Conservation (phyloP, 2,113 vertebrate genomes). For the Mustela lutreola region DNA sequence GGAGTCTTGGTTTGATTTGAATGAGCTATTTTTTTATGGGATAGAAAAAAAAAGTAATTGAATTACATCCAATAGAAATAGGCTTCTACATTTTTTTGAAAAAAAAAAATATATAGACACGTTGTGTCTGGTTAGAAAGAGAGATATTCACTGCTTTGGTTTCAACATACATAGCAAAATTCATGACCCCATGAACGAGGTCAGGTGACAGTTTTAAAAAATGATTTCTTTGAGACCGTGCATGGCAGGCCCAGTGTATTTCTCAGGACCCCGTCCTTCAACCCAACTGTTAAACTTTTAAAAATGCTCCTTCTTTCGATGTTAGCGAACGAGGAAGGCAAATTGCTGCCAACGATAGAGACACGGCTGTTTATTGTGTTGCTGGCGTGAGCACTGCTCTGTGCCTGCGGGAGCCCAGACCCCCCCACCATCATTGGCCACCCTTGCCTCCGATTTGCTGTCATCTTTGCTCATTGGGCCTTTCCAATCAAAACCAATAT, state of each 20-base stretch:
- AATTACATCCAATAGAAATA: constrained; percentile 80
- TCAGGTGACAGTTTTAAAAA: neutral
- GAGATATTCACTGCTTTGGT: neutral
- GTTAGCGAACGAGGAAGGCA: neutral
- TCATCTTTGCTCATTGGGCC: neutral
- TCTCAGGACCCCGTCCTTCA: neutral
- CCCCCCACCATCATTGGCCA: neutral
- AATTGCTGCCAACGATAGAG: accelerated
- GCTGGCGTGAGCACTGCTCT: accelerated
- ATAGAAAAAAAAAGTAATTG: constrained; percentile 75
- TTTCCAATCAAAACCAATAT: neutral
- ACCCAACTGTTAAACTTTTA: neutral
- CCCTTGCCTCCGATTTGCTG: neutral
- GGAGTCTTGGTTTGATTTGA: constrained; percentile 79
- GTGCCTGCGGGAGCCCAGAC: neutral
- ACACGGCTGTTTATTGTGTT: neutral
- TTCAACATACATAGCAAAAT: neutral
- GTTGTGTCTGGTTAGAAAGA: constrained; percentile 39
- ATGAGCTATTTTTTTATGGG: constrained; percentile 70
- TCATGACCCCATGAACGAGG: neutral
- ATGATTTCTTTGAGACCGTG: neutral
- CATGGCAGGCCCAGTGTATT: neutral
- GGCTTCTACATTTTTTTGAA: constrained; percentile 70
- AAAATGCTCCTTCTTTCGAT: neutral
- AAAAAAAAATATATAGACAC: constrained; percentile 67